A percentile compares a stretch with the other conserved stretches of the same genome.
These are phyloP conservation scores for Passer domesticus DNA, from an alignment of 2,113 vertebrate genomes.

Conservation along the genomic window DNA sequence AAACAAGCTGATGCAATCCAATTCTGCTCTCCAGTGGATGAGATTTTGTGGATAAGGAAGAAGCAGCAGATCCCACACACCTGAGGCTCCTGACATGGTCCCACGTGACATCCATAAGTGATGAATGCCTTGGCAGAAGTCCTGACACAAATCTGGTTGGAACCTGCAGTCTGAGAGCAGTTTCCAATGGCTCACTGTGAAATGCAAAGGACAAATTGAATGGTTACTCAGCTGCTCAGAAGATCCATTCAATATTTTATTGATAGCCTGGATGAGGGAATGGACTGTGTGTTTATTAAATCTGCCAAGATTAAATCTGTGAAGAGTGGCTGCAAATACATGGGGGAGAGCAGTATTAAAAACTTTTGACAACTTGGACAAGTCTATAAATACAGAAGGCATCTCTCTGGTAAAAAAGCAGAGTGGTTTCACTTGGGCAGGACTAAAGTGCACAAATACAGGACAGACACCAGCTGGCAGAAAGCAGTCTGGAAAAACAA, in stretches of 20 bases:
- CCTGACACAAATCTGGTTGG: background rate
- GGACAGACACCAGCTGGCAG: background rate
- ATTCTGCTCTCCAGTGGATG: background rate
- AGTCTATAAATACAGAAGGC: slow-evolving; percentile 29
- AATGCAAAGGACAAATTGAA: slow-evolving; percentile 32
- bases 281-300: slow-evolving; percentile 55
- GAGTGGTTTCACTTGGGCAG: background rate
- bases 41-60: background rate
- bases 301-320: slow-evolving; percentile 54
- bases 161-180: background rate
- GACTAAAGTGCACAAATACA: background rate
- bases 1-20: background rate
- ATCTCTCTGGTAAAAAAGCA: background rate
- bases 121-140: background rate
- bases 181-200: background rate
- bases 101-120: rapidly evolving
- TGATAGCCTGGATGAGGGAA: slow-evolving; percentile 45
- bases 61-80: background rate
- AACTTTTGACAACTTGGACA: slow-evolving; percentile 54
- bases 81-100: background rate
- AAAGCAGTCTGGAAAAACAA: background rate
- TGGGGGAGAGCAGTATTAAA: slow-evolving; percentile 1
- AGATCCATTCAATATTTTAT: slow-evolving; percentile 59
- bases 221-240: slow-evolving; percentile 36
- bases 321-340: slow-evolving; percentile 7